phyloP scores from a whole-genome alignment of 2,797 vertebrate genomes.

The Hapalemur alaotrensis region DNA sequence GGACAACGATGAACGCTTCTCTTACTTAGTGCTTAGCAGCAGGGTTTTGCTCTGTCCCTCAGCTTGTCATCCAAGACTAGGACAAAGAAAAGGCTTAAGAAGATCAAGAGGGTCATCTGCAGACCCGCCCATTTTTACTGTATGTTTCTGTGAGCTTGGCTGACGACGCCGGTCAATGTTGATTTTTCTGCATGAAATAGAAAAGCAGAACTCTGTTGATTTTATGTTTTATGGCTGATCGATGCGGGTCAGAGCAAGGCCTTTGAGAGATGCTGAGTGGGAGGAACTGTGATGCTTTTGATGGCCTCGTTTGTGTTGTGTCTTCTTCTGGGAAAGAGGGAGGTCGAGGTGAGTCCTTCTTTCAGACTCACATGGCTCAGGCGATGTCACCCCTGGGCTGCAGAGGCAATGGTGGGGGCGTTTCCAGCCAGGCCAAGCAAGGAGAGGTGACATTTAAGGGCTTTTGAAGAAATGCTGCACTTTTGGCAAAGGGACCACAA shows the following conservation, averaged over 20 bases:
- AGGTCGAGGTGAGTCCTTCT: constrained; percentile 61
- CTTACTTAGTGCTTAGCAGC: constrained; percentile 56
- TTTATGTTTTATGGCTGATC: constrained; percentile 61
- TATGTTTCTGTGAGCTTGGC: not conserved
- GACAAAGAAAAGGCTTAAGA: constrained; percentile 47
- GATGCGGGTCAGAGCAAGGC: constrained; percentile 61
- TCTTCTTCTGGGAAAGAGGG: constrained; percentile 50
- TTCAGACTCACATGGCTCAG: constrained; percentile 26
- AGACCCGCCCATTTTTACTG: not conserved
- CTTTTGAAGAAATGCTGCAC: constrained; percentile 66
- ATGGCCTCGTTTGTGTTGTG: constrained; percentile 42
- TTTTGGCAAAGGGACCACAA: constrained; percentile 59
- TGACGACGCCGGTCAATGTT: constrained; percentile 20
- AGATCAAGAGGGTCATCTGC: not conserved
- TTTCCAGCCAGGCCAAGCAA: not conserved
- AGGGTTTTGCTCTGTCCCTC: constrained; percentile 57
- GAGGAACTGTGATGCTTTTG: constrained; percentile 34
- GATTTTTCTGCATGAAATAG: constrained; percentile 61
- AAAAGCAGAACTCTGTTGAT: constrained; percentile 64
- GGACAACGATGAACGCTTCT: not conserved
- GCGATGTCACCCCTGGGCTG: not conserved
- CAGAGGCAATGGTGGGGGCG: constrained; percentile 10
- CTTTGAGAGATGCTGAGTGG: constrained; percentile 45
- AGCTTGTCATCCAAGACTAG: constrained; percentile 30
- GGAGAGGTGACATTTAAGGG: constrained; percentile 48